Percentiles rank a stretch among this genome's conserved stretches.
These are phyloP conservation scores for Iphiclides podalirius DNA, from an alignment of 2,888 invertebrate species.

Conservation along the genomic window DNA sequence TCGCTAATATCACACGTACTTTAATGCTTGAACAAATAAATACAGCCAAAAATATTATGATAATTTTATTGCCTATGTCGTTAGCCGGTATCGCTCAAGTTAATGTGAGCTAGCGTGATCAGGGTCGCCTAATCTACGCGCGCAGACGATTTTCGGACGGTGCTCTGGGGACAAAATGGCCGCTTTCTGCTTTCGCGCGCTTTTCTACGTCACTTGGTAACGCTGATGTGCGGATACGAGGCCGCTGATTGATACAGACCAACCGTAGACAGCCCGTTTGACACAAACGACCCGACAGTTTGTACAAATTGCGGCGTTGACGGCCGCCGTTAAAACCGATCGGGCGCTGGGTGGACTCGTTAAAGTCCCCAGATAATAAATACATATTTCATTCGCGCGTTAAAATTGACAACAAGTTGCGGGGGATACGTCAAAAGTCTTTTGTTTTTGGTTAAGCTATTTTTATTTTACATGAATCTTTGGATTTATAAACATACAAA, in stretches of 20 bases:
- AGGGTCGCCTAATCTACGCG: conserved; percentile 27
- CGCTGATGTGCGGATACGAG: conserved; percentile 26
- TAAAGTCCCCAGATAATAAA: neutral
- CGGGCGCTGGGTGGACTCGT: neutral
- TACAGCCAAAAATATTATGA: no score
- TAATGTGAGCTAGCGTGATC: conserved; percentile 14
- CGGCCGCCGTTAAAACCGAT: neutral
- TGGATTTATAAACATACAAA: no score
- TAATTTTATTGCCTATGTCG: no score
- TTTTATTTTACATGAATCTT: no score
- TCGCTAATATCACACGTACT: no score
- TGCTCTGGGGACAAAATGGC: conserved; percentile 36
- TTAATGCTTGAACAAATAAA: no score
- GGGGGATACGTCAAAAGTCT: no score
- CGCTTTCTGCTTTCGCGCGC: conserved; percentile 46
- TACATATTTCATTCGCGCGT: neutral
- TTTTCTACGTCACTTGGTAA: conserved; percentile 44
- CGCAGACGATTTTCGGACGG: conserved; percentile 31
- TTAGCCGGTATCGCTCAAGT: neutral
- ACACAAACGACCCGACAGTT: conserved; percentile 12
- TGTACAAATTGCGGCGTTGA: conserved; percentile 13
- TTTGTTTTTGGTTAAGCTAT: no score
- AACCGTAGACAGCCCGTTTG: conserved; percentile 12
- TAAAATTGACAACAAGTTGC: neutral
- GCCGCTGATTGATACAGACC: conserved; percentile 23